Evolutionary conservation across 2,888 invertebrate species (phyloP), one percentile per base, ranked within the genome.

Genomic region (Tanytarsus gracilentus): DNA sequence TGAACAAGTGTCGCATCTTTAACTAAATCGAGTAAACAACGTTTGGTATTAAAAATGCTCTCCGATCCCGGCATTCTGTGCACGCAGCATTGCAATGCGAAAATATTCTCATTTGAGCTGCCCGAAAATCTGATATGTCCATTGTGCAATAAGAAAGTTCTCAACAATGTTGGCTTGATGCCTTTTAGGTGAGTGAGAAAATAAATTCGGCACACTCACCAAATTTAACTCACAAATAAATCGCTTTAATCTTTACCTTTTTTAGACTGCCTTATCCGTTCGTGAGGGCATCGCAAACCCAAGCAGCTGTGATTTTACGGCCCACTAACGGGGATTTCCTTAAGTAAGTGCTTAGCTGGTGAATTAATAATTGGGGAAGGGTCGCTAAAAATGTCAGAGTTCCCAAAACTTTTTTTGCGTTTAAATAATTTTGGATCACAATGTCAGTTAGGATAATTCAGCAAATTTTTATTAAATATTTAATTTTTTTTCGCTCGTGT

Each of bases 271-370:
- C 92, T 64, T 90, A 86, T 77, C 94, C 94, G 49, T 93, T 93
- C 71, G 81, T 84, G 59, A 81, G 85, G 72, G 92, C 92, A 58
- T 80, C 80, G 59, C 85, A 89, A 69, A 82, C 86, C 75, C 85
- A 87, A 29, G 86, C 88, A 68, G 82, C 88, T 50, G 81, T 95
- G 66, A 82, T 93, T 44, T 83, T 95, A 70, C 88, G 88, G 72
- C 93, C 94, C 61, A 91, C 94, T 3, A 78, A 78, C 63, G 94
- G 94, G 55, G 86, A 86, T 77, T 94, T 94, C 74, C 78, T 94
- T 62, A 84, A 88, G 90, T 88, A 77, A 79, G 82, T 23, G 11
- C 8, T n/a, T n/a, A n/a, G n/a, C n/a, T n/a, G n/a, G n/a, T n/a
- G n/a, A n/a, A n/a, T n/a, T n/a, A n/a, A n/a, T n/a, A n/a, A n/a